Evolutionary conservation across 2,888 invertebrate species (phyloP).

Genomic region (Ectemnius cavifrons): DNA sequence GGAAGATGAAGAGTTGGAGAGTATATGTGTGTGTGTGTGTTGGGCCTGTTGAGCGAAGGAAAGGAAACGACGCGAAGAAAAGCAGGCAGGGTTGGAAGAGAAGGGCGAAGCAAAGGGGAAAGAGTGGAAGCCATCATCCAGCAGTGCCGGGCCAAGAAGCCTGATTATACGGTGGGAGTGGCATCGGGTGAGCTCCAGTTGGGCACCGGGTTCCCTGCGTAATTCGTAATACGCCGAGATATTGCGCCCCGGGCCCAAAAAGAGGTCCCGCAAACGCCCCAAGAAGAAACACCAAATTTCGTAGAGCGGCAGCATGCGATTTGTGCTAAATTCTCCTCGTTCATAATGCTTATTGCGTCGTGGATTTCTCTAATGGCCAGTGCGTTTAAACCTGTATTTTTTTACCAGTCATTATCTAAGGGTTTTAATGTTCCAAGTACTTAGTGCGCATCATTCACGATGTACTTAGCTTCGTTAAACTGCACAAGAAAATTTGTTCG

Average conservation of each 20-base stretch:
- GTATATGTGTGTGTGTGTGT: too few relatives aligned
- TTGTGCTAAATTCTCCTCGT: background rate
- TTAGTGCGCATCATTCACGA: background rate
- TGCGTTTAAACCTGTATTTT: too few relatives aligned
- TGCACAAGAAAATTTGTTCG: too few relatives aligned
- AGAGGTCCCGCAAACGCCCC: slow-evolving; percentile 21
- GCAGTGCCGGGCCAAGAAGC: slow-evolving; percentile 59
- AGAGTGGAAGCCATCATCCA: slow-evolving; percentile 53
- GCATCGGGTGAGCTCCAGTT: slow-evolving; percentile 63
- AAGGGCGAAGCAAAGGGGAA: slow-evolving; percentile 35
- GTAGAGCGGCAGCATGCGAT: slow-evolving; percentile 33
- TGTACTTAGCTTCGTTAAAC: background rate
- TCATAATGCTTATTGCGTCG: too few relatives aligned
- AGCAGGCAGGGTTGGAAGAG: slow-evolving; percentile 27
- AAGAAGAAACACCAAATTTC: slow-evolving; percentile 35
- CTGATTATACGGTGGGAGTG: slow-evolving; percentile 67
- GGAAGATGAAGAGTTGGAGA: too few relatives aligned
- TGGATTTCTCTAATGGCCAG: too few relatives aligned
- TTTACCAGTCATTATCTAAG: too few relatives aligned
- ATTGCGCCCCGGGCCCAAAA: slow-evolving; percentile 40
- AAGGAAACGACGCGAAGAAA: slow-evolving; percentile 57
- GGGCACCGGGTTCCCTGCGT: slow-evolving; percentile 50
- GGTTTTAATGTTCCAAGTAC: too few relatives aligned
- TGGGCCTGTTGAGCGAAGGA: slow-evolving; percentile 26
- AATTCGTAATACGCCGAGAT: slow-evolving; percentile 50